Evolutionary conservation across 2,888 invertebrate genomes (phyloP).

Genomic region (Leptogaster cylindrica): DNA sequence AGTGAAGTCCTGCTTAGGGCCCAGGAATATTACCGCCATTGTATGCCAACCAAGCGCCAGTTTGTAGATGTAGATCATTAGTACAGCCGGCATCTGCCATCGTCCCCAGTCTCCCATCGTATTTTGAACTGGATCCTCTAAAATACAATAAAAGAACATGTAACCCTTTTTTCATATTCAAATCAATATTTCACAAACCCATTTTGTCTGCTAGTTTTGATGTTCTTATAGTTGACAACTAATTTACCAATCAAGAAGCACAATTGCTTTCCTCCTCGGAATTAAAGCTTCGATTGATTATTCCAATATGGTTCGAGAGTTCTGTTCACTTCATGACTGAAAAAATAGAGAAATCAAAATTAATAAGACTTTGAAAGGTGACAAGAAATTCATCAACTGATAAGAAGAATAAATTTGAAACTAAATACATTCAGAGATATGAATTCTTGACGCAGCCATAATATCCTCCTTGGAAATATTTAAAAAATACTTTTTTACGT

Average conservation of each 20-base stretch:
- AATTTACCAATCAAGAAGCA: not conserved
- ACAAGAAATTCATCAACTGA: too few relatives aligned
- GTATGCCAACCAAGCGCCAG: conserved; percentile 81
- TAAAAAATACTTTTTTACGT: too few relatives aligned
- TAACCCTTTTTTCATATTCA: not conserved
- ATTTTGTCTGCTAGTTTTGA: not conserved
- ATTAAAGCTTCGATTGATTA: not conserved
- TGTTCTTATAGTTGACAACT: not conserved
- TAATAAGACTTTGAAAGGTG: too few relatives aligned
- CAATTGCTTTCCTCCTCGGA: not conserved
- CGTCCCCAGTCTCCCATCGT: conserved; percentile 75
- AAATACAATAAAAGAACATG: too few relatives aligned
- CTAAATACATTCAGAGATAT: too few relatives aligned
- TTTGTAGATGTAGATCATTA: conserved; percentile 72
- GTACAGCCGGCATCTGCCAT: conserved; percentile 77
- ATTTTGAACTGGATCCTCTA: conserved; percentile 69
- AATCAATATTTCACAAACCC: not conserved
- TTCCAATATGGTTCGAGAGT: not conserved
- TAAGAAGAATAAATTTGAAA: too few relatives aligned
- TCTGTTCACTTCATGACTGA: too few relatives aligned
- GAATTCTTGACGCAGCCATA: too few relatives aligned
- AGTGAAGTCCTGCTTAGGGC: conserved; percentile 68
- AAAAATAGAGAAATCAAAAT: too few relatives aligned
- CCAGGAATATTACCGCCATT: conserved; percentile 75
- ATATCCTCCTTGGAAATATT: too few relatives aligned